Evolutionary conservation across 2,797 vertebrate genomes (phyloP).

Genomic region (Muscicapa striata): DNA sequence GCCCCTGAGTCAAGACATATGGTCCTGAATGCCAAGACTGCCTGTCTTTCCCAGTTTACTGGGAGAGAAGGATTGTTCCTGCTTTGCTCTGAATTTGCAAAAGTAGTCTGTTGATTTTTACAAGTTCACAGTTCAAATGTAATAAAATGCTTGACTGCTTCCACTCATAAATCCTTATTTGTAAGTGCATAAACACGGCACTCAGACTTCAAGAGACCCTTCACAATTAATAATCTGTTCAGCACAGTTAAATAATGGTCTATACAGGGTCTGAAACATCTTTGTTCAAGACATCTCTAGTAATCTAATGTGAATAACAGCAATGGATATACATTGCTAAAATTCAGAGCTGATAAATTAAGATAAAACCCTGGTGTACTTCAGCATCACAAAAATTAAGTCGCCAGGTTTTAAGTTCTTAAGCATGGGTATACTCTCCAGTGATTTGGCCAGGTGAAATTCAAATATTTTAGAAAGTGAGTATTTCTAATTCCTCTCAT

Average conservation of each 20-base stretch:
- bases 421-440: not conserved
- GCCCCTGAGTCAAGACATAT: constrained; percentile 54
- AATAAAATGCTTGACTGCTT: not conserved
- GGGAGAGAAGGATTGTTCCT: not conserved
- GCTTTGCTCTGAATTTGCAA: not conserved
- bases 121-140: not conserved
- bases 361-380: not conserved
- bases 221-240: not conserved
- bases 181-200: not conserved
- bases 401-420: not conserved
- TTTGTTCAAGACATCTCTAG: not conserved
- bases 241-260: not conserved
- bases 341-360: not conserved
- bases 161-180: not conserved
- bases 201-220: not conserved
- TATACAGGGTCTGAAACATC: not conserved
- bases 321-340: not conserved
- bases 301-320: not conserved
- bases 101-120: not conserved
- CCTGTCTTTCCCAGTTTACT: constrained; percentile 13
- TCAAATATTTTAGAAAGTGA: not conserved
- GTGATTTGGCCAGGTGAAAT: not conserved
- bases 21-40: constrained; percentile 42
- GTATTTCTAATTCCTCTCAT: not conserved
- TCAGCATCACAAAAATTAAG: not conserved